phyloP scores from a whole-genome alignment of 2,888 invertebrate species.

The Molanna angustata region DNA sequence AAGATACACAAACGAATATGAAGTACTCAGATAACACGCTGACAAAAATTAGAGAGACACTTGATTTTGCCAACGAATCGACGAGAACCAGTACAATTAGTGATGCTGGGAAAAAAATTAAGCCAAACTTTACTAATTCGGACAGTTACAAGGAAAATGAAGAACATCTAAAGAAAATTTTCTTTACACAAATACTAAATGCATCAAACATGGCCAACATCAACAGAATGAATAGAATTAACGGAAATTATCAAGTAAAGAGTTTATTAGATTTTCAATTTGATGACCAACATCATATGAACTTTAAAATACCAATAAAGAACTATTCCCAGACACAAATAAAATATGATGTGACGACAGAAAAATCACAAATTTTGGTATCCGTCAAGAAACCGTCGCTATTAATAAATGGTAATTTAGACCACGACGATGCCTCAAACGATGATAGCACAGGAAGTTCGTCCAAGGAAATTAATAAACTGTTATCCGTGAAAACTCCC shows the following conservation, averaged over 20 bases:
- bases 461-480: conserved; percentile 18
- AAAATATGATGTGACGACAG: neutral
- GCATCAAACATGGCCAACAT: neutral
- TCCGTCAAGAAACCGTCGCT: neutral
- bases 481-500: neutral
- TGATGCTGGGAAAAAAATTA: neutral
- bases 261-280: conserved; percentile 12
- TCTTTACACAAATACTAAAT: neutral
- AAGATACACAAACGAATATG: neutral
- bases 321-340: neutral
- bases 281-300: conserved; percentile 12
- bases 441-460: conserved; percentile 6
- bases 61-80: no score
- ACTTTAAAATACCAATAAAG: conserved; percentile 7
- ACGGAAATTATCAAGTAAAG: conserved; percentile 7
- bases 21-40: neutral
- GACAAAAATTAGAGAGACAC: no score
- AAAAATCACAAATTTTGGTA: neutral
- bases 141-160: neutral
- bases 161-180: neutral
- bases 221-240: neutral
- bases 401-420: conserved; percentile 2
- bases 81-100: no score
- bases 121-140: neutral
- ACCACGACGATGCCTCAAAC: neutral